A percentile compares a stretch with the other conserved stretches of the same genome.
phyloP scores from a whole-genome alignment of 2,113 vertebrate species.

The Gnathonemus echidnorhynchus region DNA sequence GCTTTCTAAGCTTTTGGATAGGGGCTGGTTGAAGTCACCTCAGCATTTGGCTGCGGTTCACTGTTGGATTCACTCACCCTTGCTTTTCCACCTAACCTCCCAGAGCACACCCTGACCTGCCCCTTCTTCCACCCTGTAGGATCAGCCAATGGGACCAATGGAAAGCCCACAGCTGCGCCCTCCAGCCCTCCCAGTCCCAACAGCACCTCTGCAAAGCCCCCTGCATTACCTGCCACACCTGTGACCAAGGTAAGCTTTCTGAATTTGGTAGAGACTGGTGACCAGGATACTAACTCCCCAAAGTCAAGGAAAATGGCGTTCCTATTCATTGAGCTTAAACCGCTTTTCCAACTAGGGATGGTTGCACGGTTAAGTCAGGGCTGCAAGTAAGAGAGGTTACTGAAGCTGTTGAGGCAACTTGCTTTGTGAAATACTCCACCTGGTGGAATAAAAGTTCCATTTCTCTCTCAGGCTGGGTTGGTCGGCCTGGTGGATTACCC shows the following conservation, averaged over 20 bases:
- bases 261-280: neutral
- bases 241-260: conserved; percentile 63
- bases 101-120: conserved; percentile 63
- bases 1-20: neutral
- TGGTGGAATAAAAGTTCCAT: neutral
- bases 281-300: neutral
- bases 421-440: neutral
- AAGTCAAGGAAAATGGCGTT: neutral
- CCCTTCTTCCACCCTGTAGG: conserved; percentile 69
- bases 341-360: neutral
- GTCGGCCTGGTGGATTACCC: conserved; percentile 97
- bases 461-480: conserved; percentile 68
- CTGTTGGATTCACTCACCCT: neutral
- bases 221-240: conserved; percentile 65
- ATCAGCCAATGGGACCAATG: conserved; percentile 79
- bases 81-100: conserved; percentile 57
- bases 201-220: conserved; percentile 74
- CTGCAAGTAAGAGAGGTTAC: neutral
- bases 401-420: neutral
- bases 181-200: conserved; percentile 74
- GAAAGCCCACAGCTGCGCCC: conserved; percentile 72
- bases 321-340: neutral
- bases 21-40: neutral
- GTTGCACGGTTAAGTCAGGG: neutral
- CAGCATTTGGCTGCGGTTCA: neutral